Conservation (phyloP, 2,888 invertebrate genomes). For the Norana najaformis region DNA sequence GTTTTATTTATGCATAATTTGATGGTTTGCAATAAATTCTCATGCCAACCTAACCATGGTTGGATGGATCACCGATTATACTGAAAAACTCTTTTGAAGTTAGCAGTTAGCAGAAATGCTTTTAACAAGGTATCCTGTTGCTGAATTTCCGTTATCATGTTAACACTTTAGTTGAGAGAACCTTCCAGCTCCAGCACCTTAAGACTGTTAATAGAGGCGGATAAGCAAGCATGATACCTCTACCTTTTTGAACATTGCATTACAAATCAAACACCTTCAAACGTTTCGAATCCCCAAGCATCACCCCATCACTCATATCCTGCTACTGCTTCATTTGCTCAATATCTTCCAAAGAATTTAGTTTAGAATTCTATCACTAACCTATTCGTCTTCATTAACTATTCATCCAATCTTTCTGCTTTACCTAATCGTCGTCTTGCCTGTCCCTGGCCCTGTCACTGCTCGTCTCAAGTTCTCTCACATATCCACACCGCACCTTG, state of each 20-base stretch:
- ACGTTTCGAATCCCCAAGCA: neutral
- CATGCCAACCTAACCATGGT: too few relatives aligned
- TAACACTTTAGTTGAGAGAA: neutral
- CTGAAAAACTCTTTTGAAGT: too few relatives aligned
- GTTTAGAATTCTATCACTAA: neutral
- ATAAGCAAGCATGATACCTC: neutral
- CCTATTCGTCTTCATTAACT: neutral
- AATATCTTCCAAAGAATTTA: neutral
- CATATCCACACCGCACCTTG: too few relatives aligned
- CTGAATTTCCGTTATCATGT: neutral
- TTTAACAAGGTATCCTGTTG: too few relatives aligned
- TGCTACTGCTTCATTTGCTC: neutral
- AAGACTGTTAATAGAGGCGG: neutral
- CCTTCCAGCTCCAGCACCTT: neutral
- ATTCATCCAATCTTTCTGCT: too few relatives aligned
- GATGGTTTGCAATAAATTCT: neutral
- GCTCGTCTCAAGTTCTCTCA: too few relatives aligned
- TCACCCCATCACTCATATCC: neutral
- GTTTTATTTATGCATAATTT: neutral
- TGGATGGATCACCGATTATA: too few relatives aligned
- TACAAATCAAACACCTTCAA: neutral
- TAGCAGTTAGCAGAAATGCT: too few relatives aligned
- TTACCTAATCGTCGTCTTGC: too few relatives aligned
- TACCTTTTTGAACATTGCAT: neutral
- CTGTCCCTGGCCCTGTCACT: too few relatives aligned